Base-by-base conservation (phyloP, 2,797 vertebrate species). In the Eurystomus glaucurus region DNA sequence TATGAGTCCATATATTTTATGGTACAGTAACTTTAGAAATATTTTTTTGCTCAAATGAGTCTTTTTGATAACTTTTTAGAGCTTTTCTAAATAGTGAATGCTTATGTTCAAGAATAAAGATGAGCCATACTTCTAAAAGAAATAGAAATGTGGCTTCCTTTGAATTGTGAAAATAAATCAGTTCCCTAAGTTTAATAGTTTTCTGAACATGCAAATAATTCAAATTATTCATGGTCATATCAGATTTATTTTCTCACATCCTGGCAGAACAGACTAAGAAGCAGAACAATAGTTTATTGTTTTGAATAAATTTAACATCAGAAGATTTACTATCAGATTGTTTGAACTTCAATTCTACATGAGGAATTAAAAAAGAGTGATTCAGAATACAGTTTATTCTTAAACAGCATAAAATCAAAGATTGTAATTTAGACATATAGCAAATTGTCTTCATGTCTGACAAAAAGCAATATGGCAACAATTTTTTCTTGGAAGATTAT, bases 231-330 rank as follows among this genome's bases (percentile, higher is more conserved):
- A 48, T 41, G 2, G 10, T 58, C 91, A 29, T 50, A 77, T 85
- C 71, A 90, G 46, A 75, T 64, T 68, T 80, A 84, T 80, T 93
- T 94, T 87, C 70, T 92, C 15, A 60, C 19, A 83, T 91, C 23
- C 61, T 95, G 35, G 17, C 26, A 86, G 51, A 84, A 61, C 5
- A 95, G 46, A 75, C 0, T 2, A 96, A 82, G 39, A 68, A 64
- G 6, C 23, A 94, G 88, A 94, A 76, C 9, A 82, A 16, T 37
- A 52, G 65, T 88, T 93, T 88, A 72, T 88, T 46, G 17, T n/a
- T 84, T 9, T 65, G 58, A 90, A 90, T 89, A 90, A 74, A 79
- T 84, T 88, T 76, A 90, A 64, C 66, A 66, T 76, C 80, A 86
- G 43, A 92, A 90, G 31, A 90, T 75, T 84, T 70, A 74, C 16